Conservation (phyloP, 2,888 invertebrate species). For the Parochlus steinenii region DNA sequence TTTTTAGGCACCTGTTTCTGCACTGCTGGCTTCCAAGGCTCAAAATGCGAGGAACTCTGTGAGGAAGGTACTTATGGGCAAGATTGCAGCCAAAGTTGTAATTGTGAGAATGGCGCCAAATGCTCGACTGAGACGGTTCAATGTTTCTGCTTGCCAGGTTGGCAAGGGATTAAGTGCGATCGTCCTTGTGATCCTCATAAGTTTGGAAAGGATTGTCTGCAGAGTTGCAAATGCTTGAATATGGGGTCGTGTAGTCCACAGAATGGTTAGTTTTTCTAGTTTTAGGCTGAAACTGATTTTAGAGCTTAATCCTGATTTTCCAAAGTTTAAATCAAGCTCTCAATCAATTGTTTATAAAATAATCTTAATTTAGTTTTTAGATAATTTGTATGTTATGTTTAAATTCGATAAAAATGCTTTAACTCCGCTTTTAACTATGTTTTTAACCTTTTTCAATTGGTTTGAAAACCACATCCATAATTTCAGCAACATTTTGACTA, state of each 20-base stretch:
- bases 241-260: slow-evolving; percentile 70
- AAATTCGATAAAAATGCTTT: too few species aligned
- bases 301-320: too few species aligned
- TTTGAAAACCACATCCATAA: too few species aligned
- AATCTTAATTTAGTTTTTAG: too few species aligned
- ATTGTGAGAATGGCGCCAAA: slow-evolving; percentile 60
- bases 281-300: too few species aligned
- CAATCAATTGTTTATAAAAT: too few species aligned
- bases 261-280: slow-evolving; percentile 38
- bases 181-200: slow-evolving; percentile 69
- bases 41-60: slow-evolving; percentile 54
- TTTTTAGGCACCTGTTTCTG: too few species aligned
- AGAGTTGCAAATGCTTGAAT: slow-evolving; percentile 60
- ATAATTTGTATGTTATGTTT: too few species aligned
- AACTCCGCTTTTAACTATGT: too few species aligned
- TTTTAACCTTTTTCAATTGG: too few species aligned
- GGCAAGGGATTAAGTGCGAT: slow-evolving; percentile 72
- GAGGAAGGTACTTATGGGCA: slow-evolving; percentile 57
- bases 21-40: slow-evolving; percentile 61
- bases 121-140: slow-evolving; percentile 68
- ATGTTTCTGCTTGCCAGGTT: slow-evolving; percentile 62
- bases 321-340: too few species aligned
- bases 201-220: slow-evolving; percentile 64
- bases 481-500: too few species aligned
- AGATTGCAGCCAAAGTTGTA: slow-evolving; percentile 61